phyloP scores from a whole-genome alignment of 2,888 invertebrate genomes.

The Tetranychus piercei region DNA sequence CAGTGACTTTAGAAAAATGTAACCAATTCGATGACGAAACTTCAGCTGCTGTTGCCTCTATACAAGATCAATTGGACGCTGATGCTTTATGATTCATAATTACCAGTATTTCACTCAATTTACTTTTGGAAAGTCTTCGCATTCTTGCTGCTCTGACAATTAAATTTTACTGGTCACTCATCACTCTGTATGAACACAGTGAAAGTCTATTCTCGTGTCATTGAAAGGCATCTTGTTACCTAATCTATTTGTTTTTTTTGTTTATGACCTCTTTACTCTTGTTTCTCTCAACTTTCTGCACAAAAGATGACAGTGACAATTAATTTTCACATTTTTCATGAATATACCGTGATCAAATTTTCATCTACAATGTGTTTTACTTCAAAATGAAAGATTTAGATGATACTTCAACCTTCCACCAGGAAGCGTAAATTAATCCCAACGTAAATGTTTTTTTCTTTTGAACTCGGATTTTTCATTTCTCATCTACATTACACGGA shows the following conservation, averaged over 20 bases:
- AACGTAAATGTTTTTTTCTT: no score
- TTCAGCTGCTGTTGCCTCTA: constrained; percentile 12
- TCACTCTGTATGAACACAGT: background rate
- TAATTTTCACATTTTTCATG: background rate
- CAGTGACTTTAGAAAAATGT: background rate
- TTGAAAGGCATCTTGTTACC: background rate
- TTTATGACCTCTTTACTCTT: background rate
- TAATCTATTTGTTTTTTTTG: background rate
- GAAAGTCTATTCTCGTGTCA: background rate
- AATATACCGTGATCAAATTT: background rate
- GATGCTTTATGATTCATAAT: constrained; percentile 5
- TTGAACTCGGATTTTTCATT: no score
- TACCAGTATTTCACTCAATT: background rate
- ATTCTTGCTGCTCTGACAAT: background rate
- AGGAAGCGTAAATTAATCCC: background rate
- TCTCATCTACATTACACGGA: no score
- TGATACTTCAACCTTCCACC: no score
- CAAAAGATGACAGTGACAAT: background rate
- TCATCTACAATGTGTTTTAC: background rate
- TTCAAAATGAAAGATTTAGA: background rate
- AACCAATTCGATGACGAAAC: constrained; percentile 7
- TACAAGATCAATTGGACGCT: background rate
- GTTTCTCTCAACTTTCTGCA: background rate
- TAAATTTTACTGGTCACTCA: background rate
- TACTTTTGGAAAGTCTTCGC: background rate